These are phyloP conservation scores for Druon quercuslanigerum DNA, from an alignment of 1,140 invertebrate genomes.

Conservation along the genomic window DNA sequence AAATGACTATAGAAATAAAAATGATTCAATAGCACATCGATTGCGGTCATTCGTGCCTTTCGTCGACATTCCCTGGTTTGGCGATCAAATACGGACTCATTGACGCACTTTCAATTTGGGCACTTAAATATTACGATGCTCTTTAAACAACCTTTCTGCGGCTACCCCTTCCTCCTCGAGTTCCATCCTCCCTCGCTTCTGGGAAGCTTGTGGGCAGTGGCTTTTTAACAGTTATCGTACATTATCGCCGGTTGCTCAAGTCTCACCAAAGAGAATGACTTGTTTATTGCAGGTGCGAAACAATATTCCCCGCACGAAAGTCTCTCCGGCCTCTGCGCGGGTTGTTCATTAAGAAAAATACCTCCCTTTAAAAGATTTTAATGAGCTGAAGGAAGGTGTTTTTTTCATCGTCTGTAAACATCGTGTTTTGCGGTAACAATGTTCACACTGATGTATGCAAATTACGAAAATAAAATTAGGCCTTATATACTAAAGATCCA, in stretches of 20 bases:
- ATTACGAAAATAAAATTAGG: no score
- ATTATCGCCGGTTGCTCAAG: slow-evolving; percentile 41
- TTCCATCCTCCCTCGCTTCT: slow-evolving; percentile 30
- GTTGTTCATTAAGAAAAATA: slow-evolving; percentile 22
- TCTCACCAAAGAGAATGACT: slow-evolving; percentile 28
- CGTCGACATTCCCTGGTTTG: no score
- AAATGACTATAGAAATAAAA: no score
- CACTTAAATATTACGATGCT: slow-evolving; percentile 28
- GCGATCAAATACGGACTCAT: not conserved
- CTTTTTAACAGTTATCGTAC: slow-evolving; percentile 51
- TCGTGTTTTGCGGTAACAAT: not conserved
- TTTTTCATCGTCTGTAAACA: not conserved
- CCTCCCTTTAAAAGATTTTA: slow-evolving; percentile 36
- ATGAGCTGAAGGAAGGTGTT: slow-evolving; percentile 6
- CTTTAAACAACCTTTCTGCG: slow-evolving; percentile 32
- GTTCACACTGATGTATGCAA: no score
- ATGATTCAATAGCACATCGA: no score
- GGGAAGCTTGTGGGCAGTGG: slow-evolving; percentile 38
- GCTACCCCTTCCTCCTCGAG: slow-evolving; percentile 6
- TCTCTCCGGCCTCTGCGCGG: slow-evolving; percentile 12
- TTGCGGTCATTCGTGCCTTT: no score
- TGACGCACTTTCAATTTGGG: not conserved
- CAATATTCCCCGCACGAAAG: not conserved
- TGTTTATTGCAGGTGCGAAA: slow-evolving; percentile 5
- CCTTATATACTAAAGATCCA: no score